These are phyloP conservation scores for Brachionus rotundiformis DNA, from an alignment of 1,140 invertebrate genomes.

Conservation along the genomic window DNA sequence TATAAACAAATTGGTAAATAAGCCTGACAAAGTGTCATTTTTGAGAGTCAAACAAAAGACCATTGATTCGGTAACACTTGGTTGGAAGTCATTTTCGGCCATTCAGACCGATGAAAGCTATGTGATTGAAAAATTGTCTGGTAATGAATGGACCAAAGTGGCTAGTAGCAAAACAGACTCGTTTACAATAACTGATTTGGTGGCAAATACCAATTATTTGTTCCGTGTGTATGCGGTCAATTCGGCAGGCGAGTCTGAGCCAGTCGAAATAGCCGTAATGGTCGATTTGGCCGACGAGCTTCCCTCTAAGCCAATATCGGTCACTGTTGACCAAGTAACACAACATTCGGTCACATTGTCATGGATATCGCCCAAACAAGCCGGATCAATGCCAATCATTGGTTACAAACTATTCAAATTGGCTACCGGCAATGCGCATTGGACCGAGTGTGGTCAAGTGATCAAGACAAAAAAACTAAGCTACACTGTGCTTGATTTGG, in stretches of 20 bases:
- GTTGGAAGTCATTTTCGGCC: conserved; percentile 71
- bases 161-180: neutral
- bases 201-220: neutral
- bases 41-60: conserved; percentile 82
- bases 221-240: conserved; percentile 11
- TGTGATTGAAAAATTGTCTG: neutral
- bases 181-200: neutral
- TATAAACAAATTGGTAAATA: conserved; percentile 59
- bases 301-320: conserved; percentile 41
- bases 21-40: conserved; percentile 74
- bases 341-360: neutral
- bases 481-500: neutral
- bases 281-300: conserved; percentile 18
- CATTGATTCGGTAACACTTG: conserved; percentile 72
- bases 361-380: conserved; percentile 26
- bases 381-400: conserved; percentile 35
- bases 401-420: conserved; percentile 38
- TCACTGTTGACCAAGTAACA: neutral
- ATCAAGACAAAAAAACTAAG: neutral
- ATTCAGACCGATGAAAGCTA: neutral
- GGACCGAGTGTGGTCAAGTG: conserved; percentile 17
- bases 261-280: conserved; percentile 74
- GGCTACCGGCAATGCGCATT: neutral
- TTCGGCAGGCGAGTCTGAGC: conserved; percentile 71
- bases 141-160: conserved; percentile 3